Conservation (phyloP, 2,888 invertebrate species). For the Artemia sinica region DNA sequence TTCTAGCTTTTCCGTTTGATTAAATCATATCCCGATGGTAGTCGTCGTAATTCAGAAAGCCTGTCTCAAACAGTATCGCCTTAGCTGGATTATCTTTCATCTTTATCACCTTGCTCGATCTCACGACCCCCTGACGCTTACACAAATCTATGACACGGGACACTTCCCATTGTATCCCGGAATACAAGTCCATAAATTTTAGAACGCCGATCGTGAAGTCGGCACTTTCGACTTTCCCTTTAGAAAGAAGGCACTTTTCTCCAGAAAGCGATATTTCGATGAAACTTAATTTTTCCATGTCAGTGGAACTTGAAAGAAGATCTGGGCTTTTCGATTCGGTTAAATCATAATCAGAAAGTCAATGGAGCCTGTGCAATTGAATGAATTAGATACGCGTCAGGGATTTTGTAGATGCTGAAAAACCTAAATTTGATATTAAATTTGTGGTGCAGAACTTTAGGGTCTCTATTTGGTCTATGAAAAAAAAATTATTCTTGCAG, state of each 20-base stretch:
- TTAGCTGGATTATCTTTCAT: slow-evolving; percentile 8
- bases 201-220: slow-evolving; percentile 8
- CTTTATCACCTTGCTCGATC: slow-evolving; percentile 12
- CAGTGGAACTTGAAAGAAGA: slow-evolving; percentile 9
- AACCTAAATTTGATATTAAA: too few species aligned
- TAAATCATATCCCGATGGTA: too few species aligned
- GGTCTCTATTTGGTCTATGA: too few species aligned
- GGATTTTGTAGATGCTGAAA: too few species aligned
- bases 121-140: slow-evolving; percentile 6
- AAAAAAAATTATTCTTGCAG: too few species aligned
- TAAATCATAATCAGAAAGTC: slow-evolving; percentile 12
- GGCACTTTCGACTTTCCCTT: slow-evolving; percentile 13
- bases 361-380: not conserved
- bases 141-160: slow-evolving; percentile 11
- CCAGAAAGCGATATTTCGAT: not conserved
- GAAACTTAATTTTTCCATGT: slow-evolving; percentile 14
- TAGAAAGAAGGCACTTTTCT: not conserved
- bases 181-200: slow-evolving; percentile 3
- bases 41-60: too few species aligned
- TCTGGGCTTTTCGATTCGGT: not conserved
- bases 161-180: slow-evolving; percentile 12
- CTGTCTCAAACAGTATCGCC: not conserved
- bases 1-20: too few species aligned
- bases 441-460: too few species aligned
- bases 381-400: too few species aligned